Evolutionary conservation across 1,140 invertebrate genomes (phyloP).

Genomic region (Drosophila santomea): DNA sequence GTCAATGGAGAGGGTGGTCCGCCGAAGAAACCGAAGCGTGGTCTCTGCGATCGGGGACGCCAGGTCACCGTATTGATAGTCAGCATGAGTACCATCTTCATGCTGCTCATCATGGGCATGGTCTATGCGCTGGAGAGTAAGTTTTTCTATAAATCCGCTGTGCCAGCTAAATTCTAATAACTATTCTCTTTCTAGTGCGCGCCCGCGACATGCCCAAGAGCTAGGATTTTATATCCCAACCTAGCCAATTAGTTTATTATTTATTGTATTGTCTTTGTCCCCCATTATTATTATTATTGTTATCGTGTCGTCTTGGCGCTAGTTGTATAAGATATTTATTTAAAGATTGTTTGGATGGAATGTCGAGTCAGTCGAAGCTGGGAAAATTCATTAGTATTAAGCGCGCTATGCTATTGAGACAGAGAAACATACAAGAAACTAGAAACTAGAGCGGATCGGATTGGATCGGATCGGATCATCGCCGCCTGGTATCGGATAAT

Average conservation of each 20-base stretch:
- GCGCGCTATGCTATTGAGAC: slow-evolving; percentile 41
- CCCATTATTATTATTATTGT: slow-evolving; percentile 63
- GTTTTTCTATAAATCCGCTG: slow-evolving; percentile 59
- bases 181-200: slow-evolving; percentile 86
- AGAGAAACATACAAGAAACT: slow-evolving; percentile 48
- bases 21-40: slow-evolving; percentile 78
- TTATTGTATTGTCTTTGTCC: slow-evolving; percentile 69
- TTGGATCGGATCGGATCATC: slow-evolving; percentile 35
- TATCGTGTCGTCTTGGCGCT: slow-evolving; percentile 58
- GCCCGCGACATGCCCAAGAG: slow-evolving; percentile 85
- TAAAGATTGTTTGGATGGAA: slow-evolving; percentile 43
- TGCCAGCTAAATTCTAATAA: background rate
- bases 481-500: slow-evolving; percentile 32
- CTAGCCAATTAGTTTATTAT: slow-evolving; percentile 76
- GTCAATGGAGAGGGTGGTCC: slow-evolving; percentile 91
- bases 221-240: slow-evolving; percentile 50
- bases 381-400: slow-evolving; percentile 57
- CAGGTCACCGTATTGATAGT: slow-evolving; percentile 92
- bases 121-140: slow-evolving; percentile 90
- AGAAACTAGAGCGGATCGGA: slow-evolving; percentile 38
- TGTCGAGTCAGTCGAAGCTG: slow-evolving; percentile 49
- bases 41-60: slow-evolving; percentile 89
- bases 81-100: slow-evolving; percentile 91
- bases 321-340: slow-evolving; percentile 78
- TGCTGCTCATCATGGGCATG: slow-evolving; percentile 90